Evolutionary conservation across 2,888 invertebrate species (phyloP).

Genomic region (Cenopis cana): DNA sequence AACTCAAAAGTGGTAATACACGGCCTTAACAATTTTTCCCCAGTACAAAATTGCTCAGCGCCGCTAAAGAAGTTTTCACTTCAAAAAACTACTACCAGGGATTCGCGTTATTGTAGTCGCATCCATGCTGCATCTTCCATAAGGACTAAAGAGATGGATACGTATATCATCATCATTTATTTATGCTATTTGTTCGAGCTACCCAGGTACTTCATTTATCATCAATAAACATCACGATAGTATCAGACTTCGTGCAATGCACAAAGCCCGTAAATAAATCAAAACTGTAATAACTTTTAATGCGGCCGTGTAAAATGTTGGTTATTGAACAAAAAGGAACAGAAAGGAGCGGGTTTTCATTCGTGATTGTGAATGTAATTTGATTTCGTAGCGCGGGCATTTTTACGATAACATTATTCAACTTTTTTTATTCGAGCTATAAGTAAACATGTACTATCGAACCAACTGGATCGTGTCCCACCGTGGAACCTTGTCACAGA

Average conservation of each 20-base stretch:
- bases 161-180: background rate
- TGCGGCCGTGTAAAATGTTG: slow-evolving; percentile 4
- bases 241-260: background rate
- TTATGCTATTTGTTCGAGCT: background rate
- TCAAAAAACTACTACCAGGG: too few relatives aligned
- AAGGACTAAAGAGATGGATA: too few relatives aligned
- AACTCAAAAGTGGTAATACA: too few relatives aligned
- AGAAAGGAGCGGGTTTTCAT: background rate
- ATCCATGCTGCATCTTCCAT: too few relatives aligned
- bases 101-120: too few relatives aligned
- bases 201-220: background rate
- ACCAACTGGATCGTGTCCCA: too few relatives aligned
- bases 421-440: slow-evolving; percentile 2
- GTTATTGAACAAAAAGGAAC: slow-evolving; percentile 9
- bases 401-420: background rate
- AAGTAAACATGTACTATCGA: too few relatives aligned
- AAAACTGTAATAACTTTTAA: background rate
- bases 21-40: too few relatives aligned
- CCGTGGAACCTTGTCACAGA: too few relatives aligned
- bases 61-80: too few relatives aligned
- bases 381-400: slow-evolving; percentile 8
- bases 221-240: background rate
- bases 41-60: too few relatives aligned
- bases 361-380: slow-evolving; percentile 20
- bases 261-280: background rate